Evolutionary conservation across 2,113 vertebrate genomes (phyloP), one percentile per base, ranked within the genome.

Genomic region (Notiomystis cincta): DNA sequence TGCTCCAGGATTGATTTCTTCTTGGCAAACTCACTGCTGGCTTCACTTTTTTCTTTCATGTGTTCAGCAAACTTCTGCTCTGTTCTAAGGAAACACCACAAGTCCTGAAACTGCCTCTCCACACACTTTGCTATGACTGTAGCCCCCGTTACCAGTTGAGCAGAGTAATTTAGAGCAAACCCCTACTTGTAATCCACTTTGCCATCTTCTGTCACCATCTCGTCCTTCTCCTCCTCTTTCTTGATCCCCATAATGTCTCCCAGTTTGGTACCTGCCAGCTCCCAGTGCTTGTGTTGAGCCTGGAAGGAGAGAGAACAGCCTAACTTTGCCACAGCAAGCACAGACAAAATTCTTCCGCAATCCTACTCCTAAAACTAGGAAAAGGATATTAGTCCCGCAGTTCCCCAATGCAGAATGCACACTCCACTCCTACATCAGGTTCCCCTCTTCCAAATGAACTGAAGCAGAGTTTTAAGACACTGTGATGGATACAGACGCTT

Each of bases 221-320:
- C 98, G 0, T 98, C 98, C 21, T 98, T 98, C 67, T 98, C 98
- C 54, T 99, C 99, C 3, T 98, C 98, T 84, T 99, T 99, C 94
- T 99, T 99, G 94, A 99, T 98, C 7, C 99, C 99, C 99, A 99
- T 99, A 77, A 99, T 99, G 70, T 99, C 99, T 72, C 99, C 99
- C 93, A 99, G 96, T 93, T 99, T 99, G 82, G 99, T 99, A 75
- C 99, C 99, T 69, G 99, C 99, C 96, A 99, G 90, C 96, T 99
- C 99, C 99, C 99, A 99, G 95, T 99, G 99, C 97, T 99, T 99
- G 96, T 99, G 99, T 73, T 99, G 99, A 90, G 99, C 99, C 99
- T 99, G 87, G 73, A 95, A 97, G 69, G 47, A 48, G 42, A 96
- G 31, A 62, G 13, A 81, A 28, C 40, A 70, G 30, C 7, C 0